Percentiles rank a stretch among this genome's conserved stretches.
Evolutionary conservation across 2,888 invertebrate genomes (phyloP).

Genomic region (Erebia ligea): DNA sequence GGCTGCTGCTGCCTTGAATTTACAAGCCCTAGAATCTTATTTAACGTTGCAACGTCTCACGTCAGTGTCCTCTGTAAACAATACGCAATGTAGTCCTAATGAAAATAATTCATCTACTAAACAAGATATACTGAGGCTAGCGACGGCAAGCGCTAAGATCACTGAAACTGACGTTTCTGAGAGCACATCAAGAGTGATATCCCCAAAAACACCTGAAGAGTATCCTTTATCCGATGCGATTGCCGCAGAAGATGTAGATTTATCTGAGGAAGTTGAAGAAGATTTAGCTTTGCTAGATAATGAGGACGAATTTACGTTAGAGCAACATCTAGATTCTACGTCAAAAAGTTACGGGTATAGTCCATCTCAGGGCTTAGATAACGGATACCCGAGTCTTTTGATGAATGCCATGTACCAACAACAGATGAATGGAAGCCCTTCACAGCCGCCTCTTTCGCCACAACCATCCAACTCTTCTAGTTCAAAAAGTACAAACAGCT

Average conservation of each 20-base stretch:
- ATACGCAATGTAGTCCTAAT: slow-evolving; percentile 58
- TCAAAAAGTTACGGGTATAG: slow-evolving; percentile 71
- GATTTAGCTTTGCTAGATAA: slow-evolving; percentile 89
- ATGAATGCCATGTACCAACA: slow-evolving; percentile 87
- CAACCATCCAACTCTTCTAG: slow-evolving; percentile 72
- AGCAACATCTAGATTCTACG: slow-evolving; percentile 78
- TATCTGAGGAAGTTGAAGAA: slow-evolving; percentile 89
- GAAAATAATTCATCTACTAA: slow-evolving; percentile 77
- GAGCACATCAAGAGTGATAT: slow-evolving; percentile 65
- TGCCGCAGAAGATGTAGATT: slow-evolving; percentile 85
- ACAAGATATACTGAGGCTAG: slow-evolving; percentile 87
- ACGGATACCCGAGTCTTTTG: slow-evolving; percentile 87
- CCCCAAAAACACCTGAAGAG: slow-evolving; percentile 77
- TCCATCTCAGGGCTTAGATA: slow-evolving; percentile 84
- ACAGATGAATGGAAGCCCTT: slow-evolving; percentile 77
- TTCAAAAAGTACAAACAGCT: slow-evolving; percentile 73
- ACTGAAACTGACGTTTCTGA: slow-evolving; percentile 72
- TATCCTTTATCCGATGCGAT: slow-evolving; percentile 78
- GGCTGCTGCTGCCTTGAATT: slow-evolving; percentile 92
- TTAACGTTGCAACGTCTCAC: slow-evolving; percentile 91
- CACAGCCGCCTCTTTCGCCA: slow-evolving; percentile 73
- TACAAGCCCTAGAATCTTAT: slow-evolving; percentile 94
- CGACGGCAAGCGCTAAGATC: slow-evolving; percentile 81
- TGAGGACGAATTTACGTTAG: slow-evolving; percentile 87
- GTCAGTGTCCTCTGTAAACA: slow-evolving; percentile 84